Conservation (phyloP, 2,113 vertebrate species). For the Tupaia chinensis region DNA sequence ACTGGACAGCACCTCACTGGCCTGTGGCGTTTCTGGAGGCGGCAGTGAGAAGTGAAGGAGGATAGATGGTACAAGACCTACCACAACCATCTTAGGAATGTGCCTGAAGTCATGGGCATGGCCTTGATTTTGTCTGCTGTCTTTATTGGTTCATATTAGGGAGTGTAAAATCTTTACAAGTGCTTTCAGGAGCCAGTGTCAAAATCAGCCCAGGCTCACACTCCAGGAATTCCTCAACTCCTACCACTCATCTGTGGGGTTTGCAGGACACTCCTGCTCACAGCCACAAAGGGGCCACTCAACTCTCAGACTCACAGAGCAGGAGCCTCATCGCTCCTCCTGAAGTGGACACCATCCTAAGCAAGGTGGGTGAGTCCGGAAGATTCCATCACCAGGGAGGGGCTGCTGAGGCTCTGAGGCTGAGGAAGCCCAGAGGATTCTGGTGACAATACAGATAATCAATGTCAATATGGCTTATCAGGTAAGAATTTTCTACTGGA, state of each 20-base stretch:
- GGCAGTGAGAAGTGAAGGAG: not conserved
- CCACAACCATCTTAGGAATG: conserved; percentile 4
- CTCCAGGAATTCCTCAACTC: not conserved
- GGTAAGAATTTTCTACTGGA: not conserved
- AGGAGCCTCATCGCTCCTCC: not conserved
- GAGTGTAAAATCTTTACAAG: not conserved
- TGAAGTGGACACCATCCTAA: rapidly evolving
- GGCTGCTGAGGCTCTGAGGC: not conserved
- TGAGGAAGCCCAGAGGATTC: not conserved
- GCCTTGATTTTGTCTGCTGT: not conserved
- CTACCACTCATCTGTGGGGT: not conserved
- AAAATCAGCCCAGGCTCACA: not conserved
- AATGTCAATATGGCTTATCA: not conserved
- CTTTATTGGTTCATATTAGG: not conserved
- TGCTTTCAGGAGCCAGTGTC: not conserved
- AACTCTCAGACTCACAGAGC: not conserved
- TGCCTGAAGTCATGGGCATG: not conserved
- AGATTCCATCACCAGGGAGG: not conserved
- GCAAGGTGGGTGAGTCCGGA: not conserved
- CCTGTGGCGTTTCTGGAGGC: not conserved
- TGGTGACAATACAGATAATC: not conserved
- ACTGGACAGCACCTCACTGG: not conserved
- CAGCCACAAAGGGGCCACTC: not conserved
- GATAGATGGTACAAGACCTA: not conserved
- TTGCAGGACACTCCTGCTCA: not conserved